Percentiles rank a stretch among this genome's conserved stretches.
phyloP scores from a whole-genome alignment of 2,797 vertebrate species.

The Anas bernieri region DNA sequence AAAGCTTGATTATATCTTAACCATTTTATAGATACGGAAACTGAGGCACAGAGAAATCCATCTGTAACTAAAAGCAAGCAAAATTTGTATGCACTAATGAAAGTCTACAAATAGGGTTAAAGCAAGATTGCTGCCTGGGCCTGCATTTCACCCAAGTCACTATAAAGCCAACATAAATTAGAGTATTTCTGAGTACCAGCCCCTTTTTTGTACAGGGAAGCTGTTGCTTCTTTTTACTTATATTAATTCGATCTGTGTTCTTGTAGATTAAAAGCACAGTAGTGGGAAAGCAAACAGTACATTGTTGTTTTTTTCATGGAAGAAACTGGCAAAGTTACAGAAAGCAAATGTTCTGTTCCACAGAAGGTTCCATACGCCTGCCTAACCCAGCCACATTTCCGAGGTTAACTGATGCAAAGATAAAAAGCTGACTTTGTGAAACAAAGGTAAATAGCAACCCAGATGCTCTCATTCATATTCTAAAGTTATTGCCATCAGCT shows the following conservation, averaged over 20 bases:
- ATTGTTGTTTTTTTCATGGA: background rate
- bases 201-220: background rate
- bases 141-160: background rate
- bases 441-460: conserved; percentile 61
- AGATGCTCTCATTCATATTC: conserved; percentile 59
- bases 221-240: background rate
- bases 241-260: background rate
- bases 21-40: background rate
- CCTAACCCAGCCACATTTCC: conserved; percentile 52
- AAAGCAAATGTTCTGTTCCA: background rate
- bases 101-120: background rate
- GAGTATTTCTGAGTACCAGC: background rate
- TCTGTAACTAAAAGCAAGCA: background rate
- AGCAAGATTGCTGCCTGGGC: background rate
- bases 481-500: conserved; percentile 60
- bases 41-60: background rate
- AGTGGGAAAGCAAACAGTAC: background rate
- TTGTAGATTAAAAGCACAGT: background rate
- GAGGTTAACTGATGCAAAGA: conserved; percentile 62
- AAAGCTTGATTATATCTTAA: background rate
- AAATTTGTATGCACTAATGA: background rate
- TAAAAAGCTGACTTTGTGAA: conserved; percentile 55
- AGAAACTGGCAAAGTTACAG: background rate
- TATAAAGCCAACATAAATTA: background rate
- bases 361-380: background rate